Base-by-base conservation (phyloP, 2,797 vertebrate species). In the Taeniopygia guttata region DNA sequence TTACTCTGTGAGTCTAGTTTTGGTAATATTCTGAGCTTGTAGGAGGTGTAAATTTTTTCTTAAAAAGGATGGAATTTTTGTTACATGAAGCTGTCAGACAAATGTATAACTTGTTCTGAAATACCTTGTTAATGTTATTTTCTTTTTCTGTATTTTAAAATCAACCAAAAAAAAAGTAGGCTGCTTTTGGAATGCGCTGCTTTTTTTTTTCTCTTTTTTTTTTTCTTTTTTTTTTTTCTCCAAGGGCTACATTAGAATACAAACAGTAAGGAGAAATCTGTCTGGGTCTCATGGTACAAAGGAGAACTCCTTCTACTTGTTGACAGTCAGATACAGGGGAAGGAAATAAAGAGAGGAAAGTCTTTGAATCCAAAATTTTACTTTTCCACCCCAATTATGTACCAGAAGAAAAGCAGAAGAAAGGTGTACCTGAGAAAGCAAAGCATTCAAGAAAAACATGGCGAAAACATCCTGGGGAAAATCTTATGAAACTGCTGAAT, bases 21-120 rank as follows among this genome's bases (percentile, higher is more conserved):
- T 86, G 66, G 32, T 76, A 70, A 76, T 67, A 56, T 74, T 84
- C 72, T 64, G 45, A 60, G 90, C 42, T 82, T 0, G 54, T 89
- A 49, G 92, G 85, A 95, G 49, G 90, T 90, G 78, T 62, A 40
- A 87, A 36, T 8, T 5, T 85, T 93, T 90, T 60, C 68, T 69
- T 67, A 3, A 83, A 64, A 70, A 74, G 46, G 54, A 58, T 46
- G 22, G 56, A 43, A 43, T 32, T 40, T 79, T 87, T 95, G 80
- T 67, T 81, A 63, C 25, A 22, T 29, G 21, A 83, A 83, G 6
- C 10, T 80, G 89, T 89, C 87, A 96, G 95, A 93, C 84, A 90
- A 79, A 79, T 84, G 80, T 4, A 16, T 55, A n/a, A 45, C 70
- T 79, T 73, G 27, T 38, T 94, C 46, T 82, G 81, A 93, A 87